Percentiles rank a stretch among this genome's conserved stretches.
phyloP scores from a whole-genome alignment of 2,113 vertebrate genomes.

The Gymnobelideus leadbeateri region DNA sequence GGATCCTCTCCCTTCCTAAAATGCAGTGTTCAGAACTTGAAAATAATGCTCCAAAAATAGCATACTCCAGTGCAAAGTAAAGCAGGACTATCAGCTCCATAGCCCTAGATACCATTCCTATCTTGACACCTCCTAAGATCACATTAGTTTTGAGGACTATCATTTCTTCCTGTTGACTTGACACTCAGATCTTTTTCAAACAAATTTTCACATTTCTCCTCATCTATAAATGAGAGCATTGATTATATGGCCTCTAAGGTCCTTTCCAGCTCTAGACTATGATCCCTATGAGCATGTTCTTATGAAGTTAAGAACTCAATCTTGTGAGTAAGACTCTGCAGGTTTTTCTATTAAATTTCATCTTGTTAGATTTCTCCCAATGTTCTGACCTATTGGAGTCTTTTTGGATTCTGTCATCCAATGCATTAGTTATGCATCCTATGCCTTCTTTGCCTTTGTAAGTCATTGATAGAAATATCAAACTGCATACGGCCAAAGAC shows the following conservation, averaged over 20 bases:
- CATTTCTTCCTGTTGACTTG: not conserved
- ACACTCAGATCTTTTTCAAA: not conserved
- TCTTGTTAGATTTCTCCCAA: too few species aligned
- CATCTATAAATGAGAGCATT: not conserved
- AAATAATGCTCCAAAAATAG: not conserved
- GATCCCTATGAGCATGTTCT: too few species aligned
- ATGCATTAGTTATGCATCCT: too few species aligned
- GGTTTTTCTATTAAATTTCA: too few species aligned
- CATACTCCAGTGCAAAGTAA: not conserved
- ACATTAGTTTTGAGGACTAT: not conserved
- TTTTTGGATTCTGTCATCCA: too few species aligned
- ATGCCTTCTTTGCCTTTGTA: too few species aligned
- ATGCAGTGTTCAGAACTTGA: not conserved
- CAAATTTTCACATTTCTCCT: not conserved
- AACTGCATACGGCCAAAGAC: too few species aligned
- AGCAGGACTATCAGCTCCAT: not conserved
- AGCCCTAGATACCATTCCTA: not conserved
- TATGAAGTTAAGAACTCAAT: too few species aligned
- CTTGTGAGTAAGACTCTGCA: too few species aligned
- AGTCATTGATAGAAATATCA: too few species aligned
- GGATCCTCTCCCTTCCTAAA: not conserved
- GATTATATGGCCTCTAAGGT: not conserved
- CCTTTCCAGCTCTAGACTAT: not conserved
- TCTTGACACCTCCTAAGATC: not conserved
- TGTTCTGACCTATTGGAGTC: too few species aligned